phyloP scores from a whole-genome alignment of 2,888 invertebrate genomes.

The Leistus spinibarbis region DNA sequence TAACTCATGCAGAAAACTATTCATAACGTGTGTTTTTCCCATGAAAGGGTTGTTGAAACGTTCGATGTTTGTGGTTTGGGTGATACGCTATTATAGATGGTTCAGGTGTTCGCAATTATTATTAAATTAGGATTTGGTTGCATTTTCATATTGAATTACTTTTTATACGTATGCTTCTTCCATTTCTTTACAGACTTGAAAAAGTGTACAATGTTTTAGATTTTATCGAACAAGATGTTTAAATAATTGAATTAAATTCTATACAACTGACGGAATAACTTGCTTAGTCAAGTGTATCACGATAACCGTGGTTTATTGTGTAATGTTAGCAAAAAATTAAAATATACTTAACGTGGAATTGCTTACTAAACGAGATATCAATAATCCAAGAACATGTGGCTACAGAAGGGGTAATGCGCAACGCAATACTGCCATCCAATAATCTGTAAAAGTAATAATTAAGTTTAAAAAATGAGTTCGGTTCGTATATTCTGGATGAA shows the following conservation, averaged over 20 bases:
- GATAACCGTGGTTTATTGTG: not conserved
- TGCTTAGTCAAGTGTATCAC: too few relatives aligned
- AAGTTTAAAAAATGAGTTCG: too few relatives aligned
- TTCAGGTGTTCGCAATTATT: not conserved
- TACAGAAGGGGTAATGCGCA: too few relatives aligned
- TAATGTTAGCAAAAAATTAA: too few relatives aligned
- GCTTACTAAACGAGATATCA: too few relatives aligned
- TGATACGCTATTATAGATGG: not conserved
- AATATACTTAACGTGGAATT: too few relatives aligned
- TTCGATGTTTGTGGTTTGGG: not conserved
- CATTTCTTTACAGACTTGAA: not conserved
- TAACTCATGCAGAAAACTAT: conserved; percentile 13
- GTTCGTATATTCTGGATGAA: not conserved
- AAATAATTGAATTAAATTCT: not conserved
- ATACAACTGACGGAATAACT: not conserved
- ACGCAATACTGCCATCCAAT: too few relatives aligned
- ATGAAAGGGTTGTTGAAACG: conserved; percentile 1
- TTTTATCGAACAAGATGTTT: not conserved
- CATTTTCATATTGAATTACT: not conserved
- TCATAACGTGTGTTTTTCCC: conserved; percentile 14
- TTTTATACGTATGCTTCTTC: not conserved
- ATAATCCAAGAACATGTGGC: too few relatives aligned
- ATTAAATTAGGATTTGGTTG: not conserved
- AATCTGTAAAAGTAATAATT: too few relatives aligned
- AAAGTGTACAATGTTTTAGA: too few relatives aligned